A percentile compares a stretch with the other conserved stretches of the same genome.
phyloP scores from a whole-genome alignment of 2,797 vertebrate species.

The Tragopan temminckii region DNA sequence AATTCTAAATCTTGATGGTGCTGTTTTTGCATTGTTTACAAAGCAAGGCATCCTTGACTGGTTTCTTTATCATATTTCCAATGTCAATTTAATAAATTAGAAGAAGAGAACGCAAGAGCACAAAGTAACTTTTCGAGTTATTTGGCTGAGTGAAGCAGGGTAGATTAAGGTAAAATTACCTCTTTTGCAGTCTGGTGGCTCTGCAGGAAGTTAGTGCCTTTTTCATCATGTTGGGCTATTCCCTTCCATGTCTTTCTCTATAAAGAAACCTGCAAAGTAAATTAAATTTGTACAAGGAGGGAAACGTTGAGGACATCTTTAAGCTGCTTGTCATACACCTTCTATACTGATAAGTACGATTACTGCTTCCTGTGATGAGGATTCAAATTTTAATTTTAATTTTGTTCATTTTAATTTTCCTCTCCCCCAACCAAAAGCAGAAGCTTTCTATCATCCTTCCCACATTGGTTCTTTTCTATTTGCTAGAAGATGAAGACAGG shows the following conservation, averaged over 20 bases:
- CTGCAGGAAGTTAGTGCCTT: slow-evolving; percentile 12
- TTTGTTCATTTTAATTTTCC: not conserved
- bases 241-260: not conserved
- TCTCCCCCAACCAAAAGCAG: not conserved
- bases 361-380: not conserved
- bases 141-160: slow-evolving; percentile 42
- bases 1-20: slow-evolving; percentile 7
- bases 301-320: not conserved
- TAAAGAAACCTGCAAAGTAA: not conserved
- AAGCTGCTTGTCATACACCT: not conserved
- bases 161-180: slow-evolving; percentile 51
- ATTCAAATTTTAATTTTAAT: not conserved
- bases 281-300: not conserved
- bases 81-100: slow-evolving; percentile 64
- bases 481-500: not conserved
- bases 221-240: slow-evolving; percentile 19
- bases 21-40: slow-evolving; percentile 49
- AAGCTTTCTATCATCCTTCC: not conserved
- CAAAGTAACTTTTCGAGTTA: slow-evolving; percentile 32
- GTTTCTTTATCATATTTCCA: slow-evolving; percentile 59
- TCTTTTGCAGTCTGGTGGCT: slow-evolving; percentile 50
- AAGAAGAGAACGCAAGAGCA: slow-evolving; percentile 6
- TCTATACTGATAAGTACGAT: not conserved
- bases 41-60: slow-evolving; percentile 49
- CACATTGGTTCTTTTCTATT: not conserved